Percentiles rank a stretch among this genome's conserved stretches.
phyloP scores from a whole-genome alignment of 2,797 vertebrate genomes.

The Botia kubotai region DNA sequence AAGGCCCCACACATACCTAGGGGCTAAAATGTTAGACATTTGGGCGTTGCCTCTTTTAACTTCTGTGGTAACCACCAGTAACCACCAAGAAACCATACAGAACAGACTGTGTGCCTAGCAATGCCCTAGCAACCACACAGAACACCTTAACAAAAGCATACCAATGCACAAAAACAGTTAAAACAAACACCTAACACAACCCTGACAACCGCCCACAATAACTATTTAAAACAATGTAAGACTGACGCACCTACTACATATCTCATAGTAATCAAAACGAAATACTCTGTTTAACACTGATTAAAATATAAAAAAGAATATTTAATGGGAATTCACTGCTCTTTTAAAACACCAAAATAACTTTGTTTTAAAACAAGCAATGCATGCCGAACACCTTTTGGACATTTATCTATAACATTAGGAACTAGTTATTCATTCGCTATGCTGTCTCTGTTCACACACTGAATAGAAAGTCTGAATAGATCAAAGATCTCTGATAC shows the following conservation, averaged over 20 bases:
- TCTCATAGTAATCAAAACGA: too few relatives aligned
- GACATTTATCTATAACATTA: not conserved
- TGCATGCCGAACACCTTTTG: not conserved
- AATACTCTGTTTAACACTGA: not conserved
- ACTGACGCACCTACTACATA: too few relatives aligned
- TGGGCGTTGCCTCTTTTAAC: not conserved
- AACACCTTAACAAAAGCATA: not conserved
- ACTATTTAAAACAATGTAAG: too few relatives aligned
- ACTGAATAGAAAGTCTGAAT: constrained; percentile 39
- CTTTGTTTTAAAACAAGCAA: constrained; percentile 14
- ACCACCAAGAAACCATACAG: not conserved
- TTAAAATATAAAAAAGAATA: not conserved
- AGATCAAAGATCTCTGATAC: constrained; percentile 43
- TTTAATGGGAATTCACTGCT: not conserved
- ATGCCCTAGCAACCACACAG: not conserved
- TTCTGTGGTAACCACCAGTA: not conserved
- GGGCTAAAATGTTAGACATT: too few relatives aligned
- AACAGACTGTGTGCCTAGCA: not conserved
- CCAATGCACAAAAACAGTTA: not conserved
- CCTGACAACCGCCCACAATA: not conserved
- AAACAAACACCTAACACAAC: too few relatives aligned
- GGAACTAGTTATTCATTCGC: constrained; percentile 35
- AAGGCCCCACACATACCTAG: too few relatives aligned
- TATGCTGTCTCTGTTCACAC: constrained; percentile 41
- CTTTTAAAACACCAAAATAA: constrained; percentile 4